phyloP scores from a whole-genome alignment of 2,888 invertebrate species.

The Pseudolycoriella hygida region DNA sequence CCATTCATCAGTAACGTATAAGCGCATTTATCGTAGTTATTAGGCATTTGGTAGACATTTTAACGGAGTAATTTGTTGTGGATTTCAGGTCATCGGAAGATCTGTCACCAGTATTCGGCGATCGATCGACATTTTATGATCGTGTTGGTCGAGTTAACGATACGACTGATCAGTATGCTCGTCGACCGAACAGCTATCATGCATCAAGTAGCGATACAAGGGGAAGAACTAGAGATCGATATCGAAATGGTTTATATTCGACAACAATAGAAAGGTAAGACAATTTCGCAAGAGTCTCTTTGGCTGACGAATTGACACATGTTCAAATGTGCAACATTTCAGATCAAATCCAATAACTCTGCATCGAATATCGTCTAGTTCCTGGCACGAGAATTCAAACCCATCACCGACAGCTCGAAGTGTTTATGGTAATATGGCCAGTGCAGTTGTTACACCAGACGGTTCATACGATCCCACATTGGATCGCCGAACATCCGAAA shows the following conservation, averaged over 20 bases:
- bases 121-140: constrained; percentile 28
- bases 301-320: no score
- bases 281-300: no score
- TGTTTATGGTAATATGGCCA: constrained; percentile 22
- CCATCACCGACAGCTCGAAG: constrained; percentile 18
- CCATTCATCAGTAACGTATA: no score
- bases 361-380: constrained; percentile 21
- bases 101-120: constrained; percentile 27
- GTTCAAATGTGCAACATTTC: no score
- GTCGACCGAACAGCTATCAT: constrained; percentile 20
- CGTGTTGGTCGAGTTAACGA: constrained; percentile 26
- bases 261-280: constrained; percentile 26
- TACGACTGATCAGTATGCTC: constrained; percentile 16
- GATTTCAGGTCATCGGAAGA: constrained; percentile 29
- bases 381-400: constrained; percentile 25
- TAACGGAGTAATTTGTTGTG: no score
- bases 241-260: constrained; percentile 29
- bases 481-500: constrained; percentile 9
- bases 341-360: constrained; percentile 18
- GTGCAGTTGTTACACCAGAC: constrained; percentile 18
- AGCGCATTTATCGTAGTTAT: no score
- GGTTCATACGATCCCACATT: constrained; percentile 11
- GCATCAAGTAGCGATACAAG: constrained; percentile 19
- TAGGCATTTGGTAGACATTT: no score
- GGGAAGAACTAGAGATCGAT: constrained; percentile 28